Conservation (phyloP, 2,797 vertebrate species). For the Etheostoma nigrum region DNA sequence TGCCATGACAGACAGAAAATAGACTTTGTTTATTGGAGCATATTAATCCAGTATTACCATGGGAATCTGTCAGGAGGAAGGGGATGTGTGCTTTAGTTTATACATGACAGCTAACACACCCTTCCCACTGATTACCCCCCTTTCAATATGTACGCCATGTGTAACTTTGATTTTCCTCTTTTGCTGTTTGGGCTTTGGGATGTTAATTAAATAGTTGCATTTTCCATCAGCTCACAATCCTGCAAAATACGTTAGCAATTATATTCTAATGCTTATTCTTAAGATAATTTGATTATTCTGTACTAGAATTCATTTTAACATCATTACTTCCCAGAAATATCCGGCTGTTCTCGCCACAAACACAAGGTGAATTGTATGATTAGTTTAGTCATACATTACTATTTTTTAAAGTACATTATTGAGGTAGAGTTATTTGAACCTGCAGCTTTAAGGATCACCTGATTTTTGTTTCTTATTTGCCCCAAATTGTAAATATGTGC, state of each 20-base stretch:
- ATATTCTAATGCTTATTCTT: neutral
- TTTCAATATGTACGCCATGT: conserved; percentile 30
- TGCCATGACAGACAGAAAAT: neutral
- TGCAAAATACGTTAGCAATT: conserved; percentile 16
- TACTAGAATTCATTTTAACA: neutral
- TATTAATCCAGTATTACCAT: conserved; percentile 3
- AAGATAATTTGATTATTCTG: no score
- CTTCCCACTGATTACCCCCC: conserved; percentile 17
- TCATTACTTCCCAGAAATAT: neutral
- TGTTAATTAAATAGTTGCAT: conserved; percentile 5
- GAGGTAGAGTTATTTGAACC: neutral
- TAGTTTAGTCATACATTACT: no score
- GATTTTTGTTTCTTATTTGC: neutral
- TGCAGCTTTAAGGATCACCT: neutral
- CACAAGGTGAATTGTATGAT: neutral
- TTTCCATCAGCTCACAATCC: conserved; percentile 27
- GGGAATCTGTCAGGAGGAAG: conserved; percentile 13
- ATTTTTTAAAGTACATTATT: neutral
- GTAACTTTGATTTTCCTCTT: conserved; percentile 11
- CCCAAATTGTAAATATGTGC: neutral
- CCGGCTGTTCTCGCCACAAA: no score
- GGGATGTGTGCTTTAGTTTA: neutral
- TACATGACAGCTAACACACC: conserved; percentile 1
- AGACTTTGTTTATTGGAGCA: neutral
- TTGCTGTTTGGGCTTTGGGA: neutral